phyloP scores from a whole-genome alignment of 2,797 vertebrate genomes.

The Microchirus variegatus region DNA sequence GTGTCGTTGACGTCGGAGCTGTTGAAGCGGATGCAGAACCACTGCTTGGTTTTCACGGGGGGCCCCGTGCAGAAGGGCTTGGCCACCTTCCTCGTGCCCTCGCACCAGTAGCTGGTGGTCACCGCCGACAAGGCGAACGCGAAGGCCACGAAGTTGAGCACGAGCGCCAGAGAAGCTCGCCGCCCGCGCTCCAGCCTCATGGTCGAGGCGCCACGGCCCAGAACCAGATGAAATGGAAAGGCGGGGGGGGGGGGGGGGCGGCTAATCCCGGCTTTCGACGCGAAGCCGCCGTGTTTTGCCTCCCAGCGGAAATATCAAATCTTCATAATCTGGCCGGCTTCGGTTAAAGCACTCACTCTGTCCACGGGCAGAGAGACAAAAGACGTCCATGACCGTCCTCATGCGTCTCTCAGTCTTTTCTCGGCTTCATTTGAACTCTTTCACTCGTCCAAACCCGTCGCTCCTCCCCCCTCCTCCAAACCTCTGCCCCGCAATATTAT shows the following conservation, averaged over 20 bases:
- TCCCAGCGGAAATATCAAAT: slow-evolving; percentile 73
- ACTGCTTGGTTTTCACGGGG: slow-evolving; percentile 68
- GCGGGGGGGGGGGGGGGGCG: slow-evolving; percentile 67
- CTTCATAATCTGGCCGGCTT: slow-evolving; percentile 71
- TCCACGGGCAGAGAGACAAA: slow-evolving; percentile 19
- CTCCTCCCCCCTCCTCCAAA: slow-evolving; percentile 66
- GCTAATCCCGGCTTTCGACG: slow-evolving; percentile 75
- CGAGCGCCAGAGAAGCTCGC: slow-evolving; percentile 83
- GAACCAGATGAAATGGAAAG: slow-evolving; percentile 62
- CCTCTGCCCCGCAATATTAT: slow-evolving; percentile 62
- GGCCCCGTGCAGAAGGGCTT: slow-evolving; percentile 87
- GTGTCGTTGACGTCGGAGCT: slow-evolving; percentile 80
- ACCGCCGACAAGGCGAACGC: slow-evolving; percentile 85
- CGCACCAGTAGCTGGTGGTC: slow-evolving; percentile 90
- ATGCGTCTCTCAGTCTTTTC: slow-evolving; percentile 9
- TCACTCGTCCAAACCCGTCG: slow-evolving; percentile 24
- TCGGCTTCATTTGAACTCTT: slow-evolving; percentile 41
- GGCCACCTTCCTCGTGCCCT: slow-evolving; percentile 86
- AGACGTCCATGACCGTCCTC: slow-evolving; percentile 34
- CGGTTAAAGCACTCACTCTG: slow-evolving; percentile 30
- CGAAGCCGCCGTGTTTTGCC: slow-evolving; percentile 62
- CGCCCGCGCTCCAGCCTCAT: slow-evolving; percentile 77
- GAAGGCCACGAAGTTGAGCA: slow-evolving; percentile 84
- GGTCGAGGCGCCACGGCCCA: slow-evolving; percentile 50
- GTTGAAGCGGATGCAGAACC: slow-evolving; percentile 86